Evolutionary conservation across 2,888 invertebrate species (phyloP).

Genomic region (Microctonus hyperodae): DNA sequence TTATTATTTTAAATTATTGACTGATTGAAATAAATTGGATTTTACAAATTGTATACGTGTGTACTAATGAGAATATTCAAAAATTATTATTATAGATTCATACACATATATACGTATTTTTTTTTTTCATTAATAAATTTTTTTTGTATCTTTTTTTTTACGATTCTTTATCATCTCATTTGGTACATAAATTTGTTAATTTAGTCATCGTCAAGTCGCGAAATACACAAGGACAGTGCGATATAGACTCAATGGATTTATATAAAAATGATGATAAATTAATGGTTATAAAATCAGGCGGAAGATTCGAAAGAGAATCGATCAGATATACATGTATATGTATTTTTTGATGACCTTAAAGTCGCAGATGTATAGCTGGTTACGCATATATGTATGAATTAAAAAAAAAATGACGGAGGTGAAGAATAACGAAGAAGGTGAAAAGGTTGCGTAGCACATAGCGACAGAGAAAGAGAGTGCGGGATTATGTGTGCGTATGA

Average conservation of each 20-base stretch:
- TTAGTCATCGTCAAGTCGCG: slow-evolving; percentile 34
- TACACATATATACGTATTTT: background rate
- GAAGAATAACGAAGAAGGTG: background rate
- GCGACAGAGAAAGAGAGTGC: background rate
- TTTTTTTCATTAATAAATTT: background rate
- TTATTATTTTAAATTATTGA: too few relatives aligned
- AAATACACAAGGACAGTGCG: slow-evolving; percentile 23
- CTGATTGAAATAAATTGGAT: too few relatives aligned
- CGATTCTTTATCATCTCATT: background rate
- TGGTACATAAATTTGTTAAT: slow-evolving; percentile 34
- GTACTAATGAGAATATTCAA: background rate
- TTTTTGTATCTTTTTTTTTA: background rate
- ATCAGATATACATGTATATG: slow-evolving; percentile 24
- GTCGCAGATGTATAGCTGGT: slow-evolving; percentile 17
- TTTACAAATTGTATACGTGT: too few relatives aligned
- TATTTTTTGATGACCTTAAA: slow-evolving; percentile 34
- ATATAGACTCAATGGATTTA: slow-evolving; percentile 30
- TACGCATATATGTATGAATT: slow-evolving; percentile 5
- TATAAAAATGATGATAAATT: slow-evolving; percentile 28
- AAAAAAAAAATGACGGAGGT: background rate
- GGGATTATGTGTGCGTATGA: too few relatives aligned
- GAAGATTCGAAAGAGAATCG: slow-evolving; percentile 22
- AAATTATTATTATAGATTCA: too few relatives aligned
- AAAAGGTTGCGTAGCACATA: background rate
- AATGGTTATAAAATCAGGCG: slow-evolving; percentile 32